phyloP scores from a whole-genome alignment of 2,113 vertebrate species.

The Orthochromis indermauri region DNA sequence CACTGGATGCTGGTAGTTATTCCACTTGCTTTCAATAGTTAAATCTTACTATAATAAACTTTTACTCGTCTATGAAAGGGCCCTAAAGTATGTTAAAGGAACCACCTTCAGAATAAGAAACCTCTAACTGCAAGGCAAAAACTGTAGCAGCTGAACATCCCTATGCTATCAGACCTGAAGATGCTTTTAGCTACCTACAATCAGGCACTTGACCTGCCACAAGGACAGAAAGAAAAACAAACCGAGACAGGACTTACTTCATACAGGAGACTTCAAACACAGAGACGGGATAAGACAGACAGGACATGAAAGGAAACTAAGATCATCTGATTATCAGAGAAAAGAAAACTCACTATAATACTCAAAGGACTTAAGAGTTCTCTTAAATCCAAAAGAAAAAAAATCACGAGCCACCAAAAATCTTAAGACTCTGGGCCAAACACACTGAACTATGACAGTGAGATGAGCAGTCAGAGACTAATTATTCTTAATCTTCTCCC shows the following conservation, averaged over 20 bases:
- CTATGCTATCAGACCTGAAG: not conserved
- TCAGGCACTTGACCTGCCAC: not conserved
- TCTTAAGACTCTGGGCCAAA: not conserved
- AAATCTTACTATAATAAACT: not conserved
- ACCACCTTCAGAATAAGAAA: not conserved
- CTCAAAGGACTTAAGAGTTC: not conserved
- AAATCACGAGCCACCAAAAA: not conserved
- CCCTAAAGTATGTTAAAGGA: not conserved
- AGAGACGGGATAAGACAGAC: not conserved
- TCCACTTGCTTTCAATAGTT: rapidly evolving
- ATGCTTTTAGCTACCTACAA: not conserved
- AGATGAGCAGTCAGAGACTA: not conserved
- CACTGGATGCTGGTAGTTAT: not conserved
- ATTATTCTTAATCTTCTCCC: not conserved
- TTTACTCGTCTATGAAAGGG: not conserved
- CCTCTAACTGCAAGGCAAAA: not conserved
- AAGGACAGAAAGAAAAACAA: not conserved
- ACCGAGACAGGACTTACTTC: not conserved
- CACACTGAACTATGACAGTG: not conserved
- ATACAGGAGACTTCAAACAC: not conserved
- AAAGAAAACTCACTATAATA: not conserved
- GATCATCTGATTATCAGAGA: rapidly evolving
- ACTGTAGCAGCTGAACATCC: not conserved
- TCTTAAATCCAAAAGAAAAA: not conserved
- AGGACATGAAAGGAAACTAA: not conserved